A percentile compares a stretch with the other conserved stretches of the same genome.
Conservation (phyloP, 2,113 vertebrate species). For the Petrocephalus microphthalmus region DNA sequence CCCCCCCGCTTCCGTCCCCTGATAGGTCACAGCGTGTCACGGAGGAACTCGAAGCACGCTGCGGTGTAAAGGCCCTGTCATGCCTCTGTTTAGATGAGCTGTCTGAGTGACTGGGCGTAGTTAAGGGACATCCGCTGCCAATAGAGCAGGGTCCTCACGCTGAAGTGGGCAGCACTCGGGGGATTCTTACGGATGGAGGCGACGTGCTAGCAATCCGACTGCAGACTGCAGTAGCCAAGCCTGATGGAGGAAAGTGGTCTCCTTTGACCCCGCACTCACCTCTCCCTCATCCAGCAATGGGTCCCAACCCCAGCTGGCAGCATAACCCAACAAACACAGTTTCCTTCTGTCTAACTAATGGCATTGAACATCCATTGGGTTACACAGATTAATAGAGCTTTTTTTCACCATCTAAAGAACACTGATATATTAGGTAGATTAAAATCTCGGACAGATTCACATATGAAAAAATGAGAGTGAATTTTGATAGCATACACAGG, state of each 20-base stretch:
- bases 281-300: not conserved
- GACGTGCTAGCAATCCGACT: conserved; percentile 71
- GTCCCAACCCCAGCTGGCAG: not conserved
- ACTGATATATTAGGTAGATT: not conserved
- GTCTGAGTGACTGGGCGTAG: conserved; percentile 57
- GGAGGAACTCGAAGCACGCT: conserved; percentile 51
- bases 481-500: not conserved
- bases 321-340: not conserved
- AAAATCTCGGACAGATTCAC: not conserved
- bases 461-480: not conserved
- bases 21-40: conserved; percentile 57
- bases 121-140: conserved; percentile 53
- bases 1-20: conserved; percentile 48
- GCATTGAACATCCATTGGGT: not conserved
- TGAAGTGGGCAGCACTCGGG: conserved; percentile 56
- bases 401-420: no score
- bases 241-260: conserved; percentile 37
- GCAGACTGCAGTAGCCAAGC: conserved; percentile 47
- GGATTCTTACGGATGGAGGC: conserved; percentile 63
- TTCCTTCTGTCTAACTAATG: not conserved
- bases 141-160: conserved; percentile 45
- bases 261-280: conserved; percentile 45
- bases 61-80: conserved; percentile 60
- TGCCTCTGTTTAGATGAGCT: conserved; percentile 49
- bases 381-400: not conserved